Evolutionary conservation across 2,888 invertebrate genomes (phyloP).

Genomic region (Eilema caniola): DNA sequence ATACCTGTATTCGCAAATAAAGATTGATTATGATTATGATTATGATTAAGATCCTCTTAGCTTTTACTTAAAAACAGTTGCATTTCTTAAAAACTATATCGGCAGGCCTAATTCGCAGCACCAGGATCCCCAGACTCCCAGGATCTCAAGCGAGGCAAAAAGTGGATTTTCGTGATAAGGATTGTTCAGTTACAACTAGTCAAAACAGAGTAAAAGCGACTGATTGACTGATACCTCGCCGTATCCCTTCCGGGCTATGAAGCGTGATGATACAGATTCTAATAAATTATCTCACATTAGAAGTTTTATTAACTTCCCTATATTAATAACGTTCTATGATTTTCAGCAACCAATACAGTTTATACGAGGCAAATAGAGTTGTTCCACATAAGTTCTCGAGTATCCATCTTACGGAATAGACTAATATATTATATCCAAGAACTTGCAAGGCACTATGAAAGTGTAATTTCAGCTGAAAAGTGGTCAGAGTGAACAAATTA

Average conservation of each 20-base stretch:
- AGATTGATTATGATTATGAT: no score
- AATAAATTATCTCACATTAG: background rate
- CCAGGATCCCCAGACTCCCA: no score
- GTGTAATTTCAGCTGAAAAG: slow-evolving; percentile 61
- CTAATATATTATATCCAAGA: slow-evolving; percentile 50
- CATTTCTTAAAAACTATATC: no score
- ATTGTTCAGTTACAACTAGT: background rate
- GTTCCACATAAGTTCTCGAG: slow-evolving; percentile 53
- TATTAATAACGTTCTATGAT: slow-evolving; percentile 7
- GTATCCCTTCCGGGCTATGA: no score
- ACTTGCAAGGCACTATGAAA: slow-evolving; percentile 56
- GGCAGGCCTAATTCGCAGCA: no score
- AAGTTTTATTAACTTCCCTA: background rate
- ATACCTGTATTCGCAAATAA: no score
- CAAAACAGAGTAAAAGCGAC: background rate
- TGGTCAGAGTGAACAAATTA: slow-evolving; percentile 60
- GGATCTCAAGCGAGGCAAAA: background rate
- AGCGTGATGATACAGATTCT: no score
- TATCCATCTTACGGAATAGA: slow-evolving; percentile 36
- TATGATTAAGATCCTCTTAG: no score
- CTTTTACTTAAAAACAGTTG: background rate
- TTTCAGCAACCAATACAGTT: slow-evolving; percentile 33
- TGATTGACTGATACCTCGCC: background rate
- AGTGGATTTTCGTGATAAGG: background rate
- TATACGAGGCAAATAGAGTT: slow-evolving; percentile 44